Conservation (phyloP, 2,888 invertebrate genomes). For the Chrysina gloriosa region DNA sequence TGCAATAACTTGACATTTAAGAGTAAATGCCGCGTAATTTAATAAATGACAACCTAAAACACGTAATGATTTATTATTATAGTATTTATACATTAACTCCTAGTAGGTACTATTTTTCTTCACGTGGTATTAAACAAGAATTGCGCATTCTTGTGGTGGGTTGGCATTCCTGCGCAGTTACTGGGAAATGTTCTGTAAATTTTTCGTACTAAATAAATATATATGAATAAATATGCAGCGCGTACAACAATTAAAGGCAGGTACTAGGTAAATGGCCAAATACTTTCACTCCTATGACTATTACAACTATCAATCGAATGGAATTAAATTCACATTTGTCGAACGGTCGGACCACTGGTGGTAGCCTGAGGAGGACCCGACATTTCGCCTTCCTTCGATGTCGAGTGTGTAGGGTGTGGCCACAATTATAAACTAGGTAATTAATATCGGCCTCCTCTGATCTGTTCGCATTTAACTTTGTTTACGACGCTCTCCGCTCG, state of each 20-base stretch:
- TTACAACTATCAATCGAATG: slow-evolving; percentile 4
- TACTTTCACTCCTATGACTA: slow-evolving; percentile 20
- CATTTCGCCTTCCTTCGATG: slow-evolving; percentile 21
- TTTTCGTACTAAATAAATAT: slow-evolving; percentile 6
- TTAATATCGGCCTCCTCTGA: slow-evolving; percentile 54
- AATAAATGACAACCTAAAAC: slow-evolving; percentile 28
- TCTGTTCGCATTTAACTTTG: slow-evolving; percentile 45
- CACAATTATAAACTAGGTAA: slow-evolving; percentile 54
- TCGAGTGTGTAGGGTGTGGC: slow-evolving; percentile 49
- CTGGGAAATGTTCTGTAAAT: background rate
- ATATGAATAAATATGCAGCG: slow-evolving; percentile 1
- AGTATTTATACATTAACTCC: background rate
- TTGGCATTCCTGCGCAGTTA: slow-evolving; percentile 19
- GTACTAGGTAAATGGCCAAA: slow-evolving; percentile 17
- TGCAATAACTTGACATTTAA: slow-evolving; percentile 32
- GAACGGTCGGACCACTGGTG: slow-evolving; percentile 9
- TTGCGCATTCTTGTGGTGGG: slow-evolving; percentile 23
- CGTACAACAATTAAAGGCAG: slow-evolving; percentile 20
- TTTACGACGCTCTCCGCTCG: slow-evolving; percentile 31
- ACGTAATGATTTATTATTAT: slow-evolving; percentile 25
- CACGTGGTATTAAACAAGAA: slow-evolving; percentile 22
- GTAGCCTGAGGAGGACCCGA: slow-evolving; percentile 30
- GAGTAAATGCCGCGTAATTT: slow-evolving; percentile 11
- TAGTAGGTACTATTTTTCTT: slow-evolving; percentile 1
- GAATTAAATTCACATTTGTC: background rate